Conservation (phyloP, 1,140 invertebrate species). For the Cherax destructor region DNA sequence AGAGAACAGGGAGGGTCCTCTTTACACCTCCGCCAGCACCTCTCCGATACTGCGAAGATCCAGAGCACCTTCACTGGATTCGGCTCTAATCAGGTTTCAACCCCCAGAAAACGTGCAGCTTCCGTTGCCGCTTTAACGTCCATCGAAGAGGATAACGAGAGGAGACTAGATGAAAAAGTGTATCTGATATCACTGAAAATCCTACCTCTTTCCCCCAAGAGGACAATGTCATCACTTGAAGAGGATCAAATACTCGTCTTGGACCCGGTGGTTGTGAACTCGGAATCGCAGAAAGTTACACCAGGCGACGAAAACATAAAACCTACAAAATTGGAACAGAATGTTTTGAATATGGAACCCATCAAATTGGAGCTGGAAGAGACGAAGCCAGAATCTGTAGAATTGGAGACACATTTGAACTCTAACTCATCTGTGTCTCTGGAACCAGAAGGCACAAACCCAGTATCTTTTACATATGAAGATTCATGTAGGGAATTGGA, state of each 20-base stretch:
- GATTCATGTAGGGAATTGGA: background rate
- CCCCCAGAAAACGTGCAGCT: background rate
- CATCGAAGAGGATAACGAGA: too few relatives aligned
- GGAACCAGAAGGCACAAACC: too few relatives aligned
- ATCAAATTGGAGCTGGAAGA: background rate
- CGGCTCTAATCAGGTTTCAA: background rate
- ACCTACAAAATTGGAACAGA: background rate
- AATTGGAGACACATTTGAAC: background rate
- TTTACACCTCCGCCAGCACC: background rate
- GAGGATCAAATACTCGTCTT: background rate
- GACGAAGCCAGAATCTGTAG: background rate
- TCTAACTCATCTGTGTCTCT: too few relatives aligned
- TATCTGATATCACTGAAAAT: background rate
- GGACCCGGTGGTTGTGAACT: background rate
- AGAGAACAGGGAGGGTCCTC: background rate
- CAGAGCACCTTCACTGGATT: background rate
- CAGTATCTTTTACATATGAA: too few relatives aligned
- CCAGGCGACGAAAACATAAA: background rate
- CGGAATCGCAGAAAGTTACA: background rate
- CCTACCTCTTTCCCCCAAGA: background rate
- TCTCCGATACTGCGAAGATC: background rate
- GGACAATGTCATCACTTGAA: background rate
- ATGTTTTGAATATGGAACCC: background rate
- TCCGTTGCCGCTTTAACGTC: background rate
- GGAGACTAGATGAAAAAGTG: background rate